Evolutionary conservation across 2,888 invertebrate species (phyloP).

Genomic region (Unio delphinus): DNA sequence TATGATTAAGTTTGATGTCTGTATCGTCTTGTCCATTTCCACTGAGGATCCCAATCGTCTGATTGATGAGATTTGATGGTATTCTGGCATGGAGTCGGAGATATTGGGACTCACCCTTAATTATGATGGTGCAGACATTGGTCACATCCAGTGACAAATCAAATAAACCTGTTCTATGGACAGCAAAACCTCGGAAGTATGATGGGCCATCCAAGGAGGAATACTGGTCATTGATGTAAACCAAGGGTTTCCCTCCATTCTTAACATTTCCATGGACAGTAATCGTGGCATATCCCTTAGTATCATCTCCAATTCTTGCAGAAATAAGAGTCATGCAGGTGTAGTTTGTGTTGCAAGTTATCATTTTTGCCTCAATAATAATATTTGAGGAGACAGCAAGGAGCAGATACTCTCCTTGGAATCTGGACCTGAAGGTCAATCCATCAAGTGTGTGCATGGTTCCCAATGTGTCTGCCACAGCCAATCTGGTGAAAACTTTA

Average conservation of each 20-base stretch:
- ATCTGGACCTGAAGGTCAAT: slow-evolving; percentile 29
- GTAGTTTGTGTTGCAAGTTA: slow-evolving; percentile 48
- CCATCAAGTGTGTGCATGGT: slow-evolving; percentile 44
- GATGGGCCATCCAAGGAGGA: slow-evolving; percentile 30
- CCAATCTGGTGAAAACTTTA: slow-evolving; percentile 4
- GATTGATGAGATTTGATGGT: slow-evolving; percentile 10
- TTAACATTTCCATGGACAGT: slow-evolving; percentile 30
- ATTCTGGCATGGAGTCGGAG: slow-evolving; percentile 27
- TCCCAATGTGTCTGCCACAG: slow-evolving; percentile 35
- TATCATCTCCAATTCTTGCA: slow-evolving; percentile 37
- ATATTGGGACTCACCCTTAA: slow-evolving; percentile 36
- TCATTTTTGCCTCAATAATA: slow-evolving; percentile 45
- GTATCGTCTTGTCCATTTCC: slow-evolving; percentile 19
- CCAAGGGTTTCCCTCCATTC: slow-evolving; percentile 23
- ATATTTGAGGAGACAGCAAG: slow-evolving; percentile 37
- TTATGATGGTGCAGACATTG: slow-evolving; percentile 18
- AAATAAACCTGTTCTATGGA: slow-evolving; percentile 26
- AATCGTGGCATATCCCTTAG: slow-evolving; percentile 36
- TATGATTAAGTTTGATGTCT: slow-evolving; percentile 22
- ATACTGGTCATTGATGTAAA: slow-evolving; percentile 31
- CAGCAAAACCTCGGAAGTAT: slow-evolving; percentile 40
- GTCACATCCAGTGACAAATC: slow-evolving; percentile 30
- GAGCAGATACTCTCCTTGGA: slow-evolving; percentile 37
- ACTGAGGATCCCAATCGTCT: slow-evolving; percentile 41
- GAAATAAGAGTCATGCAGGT: slow-evolving; percentile 46